These are phyloP conservation scores for Drosophila dunni DNA, from an alignment of 1,140 invertebrate genomes.

Conservation along the genomic window DNA sequence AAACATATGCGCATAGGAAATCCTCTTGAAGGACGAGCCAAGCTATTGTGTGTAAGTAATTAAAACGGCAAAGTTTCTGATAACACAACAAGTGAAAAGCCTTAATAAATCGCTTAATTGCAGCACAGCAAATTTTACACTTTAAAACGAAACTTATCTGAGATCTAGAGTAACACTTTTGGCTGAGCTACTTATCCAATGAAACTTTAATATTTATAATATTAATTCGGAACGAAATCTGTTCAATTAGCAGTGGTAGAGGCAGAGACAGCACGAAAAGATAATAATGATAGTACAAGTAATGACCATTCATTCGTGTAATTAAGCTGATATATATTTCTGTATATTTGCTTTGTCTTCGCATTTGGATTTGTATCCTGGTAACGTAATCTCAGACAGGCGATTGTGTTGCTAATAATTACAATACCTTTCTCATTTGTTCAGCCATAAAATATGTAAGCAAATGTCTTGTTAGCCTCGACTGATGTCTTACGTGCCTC, in stretches of 20 bases:
- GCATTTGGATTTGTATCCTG: conserved; percentile 6
- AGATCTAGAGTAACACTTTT: no score
- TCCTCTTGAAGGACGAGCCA: conserved; percentile 46
- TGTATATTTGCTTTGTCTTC: conserved; percentile 13
- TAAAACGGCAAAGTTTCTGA: conserved; percentile 75
- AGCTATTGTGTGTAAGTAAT: conserved; percentile 54
- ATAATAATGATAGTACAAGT: not conserved
- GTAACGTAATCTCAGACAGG: conserved; percentile 6
- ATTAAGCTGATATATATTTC: conserved; percentile 34
- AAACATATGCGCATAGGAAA: conserved; percentile 71
- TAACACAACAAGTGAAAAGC: conserved; percentile 53
- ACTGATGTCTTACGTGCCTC: conserved; percentile 27
- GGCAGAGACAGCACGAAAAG: not conserved
- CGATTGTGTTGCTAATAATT: conserved; percentile 58
- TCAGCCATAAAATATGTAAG: conserved; percentile 68
- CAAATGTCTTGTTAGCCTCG: conserved; percentile 59
- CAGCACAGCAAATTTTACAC: conserved; percentile 22
- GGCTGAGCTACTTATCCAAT: not conserved
- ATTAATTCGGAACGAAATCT: conserved; percentile 9
- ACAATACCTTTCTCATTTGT: conserved; percentile 64
- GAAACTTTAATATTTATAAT: conserved; percentile 12
- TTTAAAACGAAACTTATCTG: not conserved
- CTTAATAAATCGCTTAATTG: conserved; percentile 61
- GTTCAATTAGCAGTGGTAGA: conserved; percentile 7
- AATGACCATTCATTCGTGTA: conserved; percentile 20